Percentiles rank a stretch among this genome's conserved stretches.
Evolutionary conservation across 2,113 vertebrate species (phyloP).

Genomic region (Crypturellus undulatus): DNA sequence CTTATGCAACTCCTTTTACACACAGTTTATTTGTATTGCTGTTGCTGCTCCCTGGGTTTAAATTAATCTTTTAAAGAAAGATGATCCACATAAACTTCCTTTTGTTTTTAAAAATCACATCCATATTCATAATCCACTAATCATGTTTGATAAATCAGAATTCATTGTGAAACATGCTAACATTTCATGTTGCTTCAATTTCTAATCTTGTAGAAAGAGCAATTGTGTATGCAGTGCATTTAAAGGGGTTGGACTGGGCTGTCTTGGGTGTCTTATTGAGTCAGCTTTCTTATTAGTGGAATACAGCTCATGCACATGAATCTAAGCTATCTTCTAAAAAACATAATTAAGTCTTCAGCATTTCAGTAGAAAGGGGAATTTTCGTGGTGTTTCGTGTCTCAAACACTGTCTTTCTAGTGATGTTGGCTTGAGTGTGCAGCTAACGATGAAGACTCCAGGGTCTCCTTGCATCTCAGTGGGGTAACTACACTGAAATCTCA

Average conservation of each 20-base stretch:
- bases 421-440: not conserved
- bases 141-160: conserved; percentile 75
- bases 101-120: conserved; percentile 73
- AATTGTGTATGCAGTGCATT: not conserved
- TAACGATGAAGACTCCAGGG: not conserved
- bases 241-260: conserved; percentile 53
- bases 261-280: conserved; percentile 34
- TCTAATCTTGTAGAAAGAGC: conserved; percentile 37
- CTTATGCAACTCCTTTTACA: not conserved
- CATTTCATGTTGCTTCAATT: conserved; percentile 51
- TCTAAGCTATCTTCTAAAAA: conserved; percentile 50
- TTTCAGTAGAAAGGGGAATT: not conserved
- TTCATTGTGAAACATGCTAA: conserved; percentile 61
- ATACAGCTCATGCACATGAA: conserved; percentile 4
- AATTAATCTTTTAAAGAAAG: conserved; percentile 60
- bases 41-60: conserved; percentile 29
- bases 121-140: conserved; percentile 77
- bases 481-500: not conserved
- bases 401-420: not conserved
- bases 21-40: not conserved
- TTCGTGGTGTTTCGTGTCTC: not conserved
- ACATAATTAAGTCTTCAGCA: conserved; percentile 53
- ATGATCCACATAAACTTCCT: conserved; percentile 54
- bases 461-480: not conserved
- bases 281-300: conserved; percentile 41